Conservation (phyloP, 2,888 invertebrate species). For the Lithophane semibrunnea region DNA sequence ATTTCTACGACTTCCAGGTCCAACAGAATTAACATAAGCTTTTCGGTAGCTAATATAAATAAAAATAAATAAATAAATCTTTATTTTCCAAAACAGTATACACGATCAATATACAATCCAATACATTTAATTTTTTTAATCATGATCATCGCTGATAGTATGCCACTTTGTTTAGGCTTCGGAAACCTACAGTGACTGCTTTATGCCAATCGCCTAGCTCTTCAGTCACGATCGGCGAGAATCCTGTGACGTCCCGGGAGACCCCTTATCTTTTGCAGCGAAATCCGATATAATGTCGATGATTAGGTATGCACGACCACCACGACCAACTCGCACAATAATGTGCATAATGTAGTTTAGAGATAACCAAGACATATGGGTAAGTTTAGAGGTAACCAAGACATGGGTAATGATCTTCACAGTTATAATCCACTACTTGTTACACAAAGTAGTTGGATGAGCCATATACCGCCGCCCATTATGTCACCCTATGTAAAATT, state of each 20-base stretch:
- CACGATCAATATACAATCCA: no score
- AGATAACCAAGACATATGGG: not conserved
- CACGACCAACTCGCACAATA: not conserved
- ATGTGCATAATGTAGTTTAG: no score
- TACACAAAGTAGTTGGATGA: slow-evolving; percentile 28
- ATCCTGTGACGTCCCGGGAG: not conserved
- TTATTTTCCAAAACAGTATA: no score
- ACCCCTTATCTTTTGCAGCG: not conserved
- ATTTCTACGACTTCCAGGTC: not conserved
- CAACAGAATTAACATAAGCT: not conserved
- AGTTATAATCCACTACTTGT: slow-evolving; percentile 20
- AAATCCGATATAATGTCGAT: not conserved
- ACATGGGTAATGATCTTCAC: not conserved
- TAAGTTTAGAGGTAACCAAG: no score
- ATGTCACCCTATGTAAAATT: no score
- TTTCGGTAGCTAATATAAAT: not conserved
- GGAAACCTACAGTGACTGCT: not conserved
- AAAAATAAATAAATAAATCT: no score
- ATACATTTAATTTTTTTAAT: not conserved
- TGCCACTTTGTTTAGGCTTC: not conserved
- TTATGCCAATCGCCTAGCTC: not conserved
- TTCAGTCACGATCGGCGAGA: no score
- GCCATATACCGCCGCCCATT: not conserved
- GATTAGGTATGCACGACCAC: not conserved
- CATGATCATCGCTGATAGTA: not conserved